phyloP scores from a whole-genome alignment of 2,888 invertebrate species.

The Cataglyphis cursor region DNA sequence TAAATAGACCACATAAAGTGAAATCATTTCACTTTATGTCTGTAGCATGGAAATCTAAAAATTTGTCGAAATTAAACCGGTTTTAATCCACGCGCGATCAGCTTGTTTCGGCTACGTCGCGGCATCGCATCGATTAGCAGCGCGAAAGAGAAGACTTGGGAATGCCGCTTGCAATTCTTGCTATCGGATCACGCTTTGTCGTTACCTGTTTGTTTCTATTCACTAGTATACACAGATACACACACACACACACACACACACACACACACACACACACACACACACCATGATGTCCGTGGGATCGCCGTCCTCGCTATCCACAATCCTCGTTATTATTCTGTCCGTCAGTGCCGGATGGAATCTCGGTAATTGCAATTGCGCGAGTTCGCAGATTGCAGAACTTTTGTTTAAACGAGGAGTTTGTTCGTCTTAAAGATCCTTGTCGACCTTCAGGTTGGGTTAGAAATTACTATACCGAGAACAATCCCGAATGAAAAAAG shows the following conservation, averaged over 20 bases:
- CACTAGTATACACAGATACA: slow-evolving; percentile 16
- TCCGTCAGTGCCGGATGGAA: slow-evolving; percentile 40
- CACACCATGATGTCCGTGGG: slow-evolving; percentile 11
- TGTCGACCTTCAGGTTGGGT: slow-evolving; percentile 22
- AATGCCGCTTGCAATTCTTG: slow-evolving; percentile 40
- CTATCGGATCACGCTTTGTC: slow-evolving; percentile 48
- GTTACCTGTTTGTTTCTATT: slow-evolving; percentile 49
- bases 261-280: not conserved
- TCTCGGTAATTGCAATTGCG: slow-evolving; percentile 52
- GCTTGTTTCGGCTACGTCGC: slow-evolving; percentile 23
- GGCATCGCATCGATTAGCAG: slow-evolving; percentile 17
- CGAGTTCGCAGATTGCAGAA: slow-evolving; percentile 38
- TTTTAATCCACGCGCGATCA: slow-evolving; percentile 12
- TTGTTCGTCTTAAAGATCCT: slow-evolving; percentile 28
- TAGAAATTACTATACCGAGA: slow-evolving; percentile 22
- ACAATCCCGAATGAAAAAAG: slow-evolving; percentile 34
- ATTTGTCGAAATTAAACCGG: not conserved
- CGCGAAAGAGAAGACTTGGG: slow-evolving; percentile 23
- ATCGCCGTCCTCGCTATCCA: slow-evolving; percentile 40
- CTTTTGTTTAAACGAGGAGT: slow-evolving; percentile 45
- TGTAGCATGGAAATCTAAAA: not conserved
- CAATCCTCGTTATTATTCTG: slow-evolving; percentile 33
- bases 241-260: not conserved
- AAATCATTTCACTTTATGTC: not conserved
- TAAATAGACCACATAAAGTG: not conserved